Conservation (phyloP, 1,140 invertebrate genomes). For the Daktulosphaira vitifoliae region DNA sequence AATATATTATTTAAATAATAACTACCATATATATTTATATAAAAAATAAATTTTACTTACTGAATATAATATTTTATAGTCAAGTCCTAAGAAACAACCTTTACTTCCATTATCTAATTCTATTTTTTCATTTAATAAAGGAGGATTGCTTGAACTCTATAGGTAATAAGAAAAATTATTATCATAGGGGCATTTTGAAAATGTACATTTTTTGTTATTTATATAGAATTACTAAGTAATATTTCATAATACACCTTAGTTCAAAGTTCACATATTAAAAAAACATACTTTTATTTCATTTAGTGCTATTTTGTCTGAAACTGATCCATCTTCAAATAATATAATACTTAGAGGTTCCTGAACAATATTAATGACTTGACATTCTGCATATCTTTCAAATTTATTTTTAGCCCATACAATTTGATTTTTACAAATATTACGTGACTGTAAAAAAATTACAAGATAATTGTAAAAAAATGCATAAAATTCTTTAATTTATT, state of each 20-base stretch:
- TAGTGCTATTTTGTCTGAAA: not conserved
- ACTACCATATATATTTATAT: not conserved
- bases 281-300: not conserved
- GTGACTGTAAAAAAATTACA: not conserved
- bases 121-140: not conserved
- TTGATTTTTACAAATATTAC: constrained; percentile 1
- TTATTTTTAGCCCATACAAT: not conserved
- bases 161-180: too few relatives aligned
- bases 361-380: not conserved
- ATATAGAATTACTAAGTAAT: too few relatives aligned
- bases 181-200: too few relatives aligned
- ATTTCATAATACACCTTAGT: too few relatives aligned
- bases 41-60: not conserved
- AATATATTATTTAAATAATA: not conserved
- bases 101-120: not conserved
- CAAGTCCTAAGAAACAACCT: not conserved
- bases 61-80: not conserved
- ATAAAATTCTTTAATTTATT: not conserved
- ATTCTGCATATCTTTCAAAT: not conserved
- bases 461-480: too few relatives aligned
- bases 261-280: not conserved
- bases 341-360: not conserved
- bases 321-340: not conserved
- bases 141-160: not conserved
- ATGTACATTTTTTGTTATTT: too few relatives aligned